These are phyloP conservation scores for Triplophysa dalaica DNA, from an alignment of 2,113 vertebrate genomes.

Conservation along the genomic window DNA sequence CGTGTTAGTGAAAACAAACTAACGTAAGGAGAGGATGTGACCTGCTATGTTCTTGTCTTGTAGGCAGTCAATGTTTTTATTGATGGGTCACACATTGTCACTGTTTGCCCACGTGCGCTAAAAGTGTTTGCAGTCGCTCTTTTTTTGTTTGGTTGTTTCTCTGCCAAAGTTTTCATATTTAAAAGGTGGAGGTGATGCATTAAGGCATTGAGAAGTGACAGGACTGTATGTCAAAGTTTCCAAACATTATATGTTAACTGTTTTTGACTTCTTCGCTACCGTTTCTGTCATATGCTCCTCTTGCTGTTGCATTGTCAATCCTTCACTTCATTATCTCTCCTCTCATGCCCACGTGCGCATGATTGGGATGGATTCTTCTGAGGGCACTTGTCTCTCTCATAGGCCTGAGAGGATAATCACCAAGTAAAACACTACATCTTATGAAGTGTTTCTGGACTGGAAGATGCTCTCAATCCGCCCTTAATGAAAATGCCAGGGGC, in stretches of 20 bases:
- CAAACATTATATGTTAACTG: too few species aligned
- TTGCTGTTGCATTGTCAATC: neutral
- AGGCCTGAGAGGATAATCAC: slow-evolving; percentile 95
- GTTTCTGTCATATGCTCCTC: too few species aligned
- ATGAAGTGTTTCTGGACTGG: slow-evolving; percentile 98
- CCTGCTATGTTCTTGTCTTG: slow-evolving; percentile 5
- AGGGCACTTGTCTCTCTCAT: slow-evolving; percentile 81
- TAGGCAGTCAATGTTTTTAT: slow-evolving; percentile 7
- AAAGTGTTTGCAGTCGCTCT: too few species aligned
- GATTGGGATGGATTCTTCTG: slow-evolving; percentile 73
- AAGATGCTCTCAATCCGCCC: slow-evolving; percentile 95
- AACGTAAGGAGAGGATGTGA: slow-evolving; percentile 8
- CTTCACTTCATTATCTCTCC: neutral
- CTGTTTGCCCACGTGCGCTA: neutral
- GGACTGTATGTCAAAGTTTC: too few species aligned
- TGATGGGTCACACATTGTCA: neutral
- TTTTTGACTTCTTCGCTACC: too few species aligned
- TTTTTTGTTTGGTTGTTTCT: too few species aligned
- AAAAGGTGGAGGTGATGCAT: too few species aligned
- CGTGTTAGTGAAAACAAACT: slow-evolving; percentile 52
- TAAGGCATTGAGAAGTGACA: neutral
- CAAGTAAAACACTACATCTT: slow-evolving; percentile 99
- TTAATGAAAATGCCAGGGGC: slow-evolving; percentile 97
- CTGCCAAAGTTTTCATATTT: neutral
- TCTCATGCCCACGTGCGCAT: slow-evolving; percentile 56